Conservation (phyloP, 2,113 vertebrate genomes). For the Chloebia gouldiae region DNA sequence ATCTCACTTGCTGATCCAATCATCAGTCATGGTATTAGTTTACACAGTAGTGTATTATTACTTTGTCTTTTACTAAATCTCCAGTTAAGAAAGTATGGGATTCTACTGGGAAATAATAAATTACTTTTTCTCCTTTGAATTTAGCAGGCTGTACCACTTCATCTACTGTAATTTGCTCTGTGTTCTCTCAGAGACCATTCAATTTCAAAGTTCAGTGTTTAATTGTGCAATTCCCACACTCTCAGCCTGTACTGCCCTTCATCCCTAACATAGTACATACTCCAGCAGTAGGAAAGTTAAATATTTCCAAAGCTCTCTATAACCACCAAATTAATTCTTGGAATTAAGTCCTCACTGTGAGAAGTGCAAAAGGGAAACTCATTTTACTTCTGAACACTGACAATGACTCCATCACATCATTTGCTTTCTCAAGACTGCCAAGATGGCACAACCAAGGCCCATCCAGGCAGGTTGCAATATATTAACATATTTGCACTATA, state of each 20-base stretch:
- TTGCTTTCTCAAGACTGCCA: neutral
- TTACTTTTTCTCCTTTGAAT: slow-evolving; percentile 2
- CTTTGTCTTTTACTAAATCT: neutral
- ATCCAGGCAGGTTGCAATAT: neutral
- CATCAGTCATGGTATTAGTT: neutral
- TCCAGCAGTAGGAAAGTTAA: neutral
- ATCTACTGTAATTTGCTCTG: neutral
- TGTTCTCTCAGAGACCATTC: neutral
- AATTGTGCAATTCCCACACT: neutral
- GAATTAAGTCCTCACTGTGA: neutral
- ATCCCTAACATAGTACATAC: neutral
- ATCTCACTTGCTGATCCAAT: neutral
- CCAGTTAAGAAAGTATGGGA: neutral
- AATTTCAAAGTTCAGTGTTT: neutral
- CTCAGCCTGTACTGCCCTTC: neutral
- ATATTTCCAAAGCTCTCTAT: neutral
- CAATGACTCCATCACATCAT: neutral
- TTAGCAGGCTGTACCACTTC: neutral
- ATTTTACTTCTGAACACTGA: neutral
- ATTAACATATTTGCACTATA: neutral
- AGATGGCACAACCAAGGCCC: accelerated
- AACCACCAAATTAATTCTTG: neutral
- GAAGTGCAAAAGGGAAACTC: neutral
- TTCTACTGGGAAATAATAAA: slow-evolving; percentile 13
- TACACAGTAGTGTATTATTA: neutral